Conservation (phyloP, 2,888 invertebrate genomes). For the Bellardia bayeri region DNA sequence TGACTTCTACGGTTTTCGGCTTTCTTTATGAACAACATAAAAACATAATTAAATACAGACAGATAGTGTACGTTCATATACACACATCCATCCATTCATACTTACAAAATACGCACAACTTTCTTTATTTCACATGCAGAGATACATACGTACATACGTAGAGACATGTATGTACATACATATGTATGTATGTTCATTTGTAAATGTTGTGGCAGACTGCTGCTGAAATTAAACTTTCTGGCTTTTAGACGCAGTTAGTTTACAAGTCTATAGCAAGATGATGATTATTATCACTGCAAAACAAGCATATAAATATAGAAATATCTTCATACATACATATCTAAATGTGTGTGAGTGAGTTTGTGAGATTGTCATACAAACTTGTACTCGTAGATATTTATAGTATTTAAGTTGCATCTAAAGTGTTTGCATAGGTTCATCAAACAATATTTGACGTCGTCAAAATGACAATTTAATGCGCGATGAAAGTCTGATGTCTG, state of each 20-base stretch:
- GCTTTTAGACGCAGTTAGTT: conserved; percentile 49
- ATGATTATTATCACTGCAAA: conserved; percentile 61
- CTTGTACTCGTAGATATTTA: conserved; percentile 9
- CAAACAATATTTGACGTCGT: conserved; percentile 60
- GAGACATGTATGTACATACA: not conserved
- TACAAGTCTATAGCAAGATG: conserved; percentile 57
- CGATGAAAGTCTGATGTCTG: conserved; percentile 67
- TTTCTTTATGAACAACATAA: conserved; percentile 58
- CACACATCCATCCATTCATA: conserved; percentile 48
- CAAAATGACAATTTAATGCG: conserved; percentile 67
- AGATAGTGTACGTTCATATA: conserved; percentile 20
- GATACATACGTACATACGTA: not conserved
- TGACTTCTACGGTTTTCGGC: conserved; percentile 67
- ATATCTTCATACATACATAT: conserved; percentile 1
- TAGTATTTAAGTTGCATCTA: not conserved
- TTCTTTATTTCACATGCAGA: conserved; percentile 46
- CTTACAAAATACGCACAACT: conserved; percentile 61
- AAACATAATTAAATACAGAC: not conserved
- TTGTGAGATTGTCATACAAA: not conserved
- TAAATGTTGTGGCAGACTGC: conserved; percentile 19
- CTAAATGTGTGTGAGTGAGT: not conserved
- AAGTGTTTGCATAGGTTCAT: conserved; percentile 19
- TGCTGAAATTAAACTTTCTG: conserved; percentile 38
- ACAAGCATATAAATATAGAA: conserved; percentile 44
- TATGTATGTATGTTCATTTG: not conserved